Percentiles rank a stretch among this genome's conserved stretches.
Evolutionary conservation across 2,888 invertebrate genomes (phyloP).

Genomic region (Drosophila pseudotakahashii): DNA sequence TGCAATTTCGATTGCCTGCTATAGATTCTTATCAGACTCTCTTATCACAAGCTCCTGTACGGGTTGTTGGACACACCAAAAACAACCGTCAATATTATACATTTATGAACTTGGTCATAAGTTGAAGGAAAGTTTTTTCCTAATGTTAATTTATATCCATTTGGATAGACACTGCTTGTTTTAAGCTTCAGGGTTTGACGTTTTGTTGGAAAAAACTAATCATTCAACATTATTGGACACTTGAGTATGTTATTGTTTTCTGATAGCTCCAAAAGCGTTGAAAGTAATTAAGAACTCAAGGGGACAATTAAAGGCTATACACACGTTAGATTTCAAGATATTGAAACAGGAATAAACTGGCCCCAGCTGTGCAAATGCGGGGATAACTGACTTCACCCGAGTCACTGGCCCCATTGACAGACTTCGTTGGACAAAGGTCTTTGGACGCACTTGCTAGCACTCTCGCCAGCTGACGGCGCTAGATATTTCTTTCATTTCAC

Average conservation of each 20-base stretch:
- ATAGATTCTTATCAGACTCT: conserved; percentile 2
- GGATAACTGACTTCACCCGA: conserved; percentile 55
- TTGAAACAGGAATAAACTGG: conserved; percentile 29
- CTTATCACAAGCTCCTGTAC: not conserved
- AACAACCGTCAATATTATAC: no score
- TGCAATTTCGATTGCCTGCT: not conserved
- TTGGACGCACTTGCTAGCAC: conserved; percentile 22
- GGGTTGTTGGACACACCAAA: not conserved
- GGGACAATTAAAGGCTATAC: conserved; percentile 5
- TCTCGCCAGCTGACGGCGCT: conserved; percentile 27
- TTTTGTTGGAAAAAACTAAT: not conserved
- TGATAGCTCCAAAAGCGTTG: conserved; percentile 1
- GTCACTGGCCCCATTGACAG: conserved; percentile 28
- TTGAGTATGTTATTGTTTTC: not conserved
- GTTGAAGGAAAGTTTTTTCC: not conserved
- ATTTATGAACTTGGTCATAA: not conserved
- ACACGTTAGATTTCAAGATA: conserved; percentile 5
- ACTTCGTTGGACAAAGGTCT: conserved; percentile 18
- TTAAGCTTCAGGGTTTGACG: not conserved
- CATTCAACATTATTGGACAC: not conserved
- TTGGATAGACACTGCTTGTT: not conserved
- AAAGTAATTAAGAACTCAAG: conserved; percentile 12
- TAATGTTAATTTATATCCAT: no score
- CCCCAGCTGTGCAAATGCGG: conserved; percentile 49
- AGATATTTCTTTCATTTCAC: conserved; percentile 7